Evolutionary conservation across 2,113 vertebrate species (phyloP).

Genomic region (Pimephales promelas): DNA sequence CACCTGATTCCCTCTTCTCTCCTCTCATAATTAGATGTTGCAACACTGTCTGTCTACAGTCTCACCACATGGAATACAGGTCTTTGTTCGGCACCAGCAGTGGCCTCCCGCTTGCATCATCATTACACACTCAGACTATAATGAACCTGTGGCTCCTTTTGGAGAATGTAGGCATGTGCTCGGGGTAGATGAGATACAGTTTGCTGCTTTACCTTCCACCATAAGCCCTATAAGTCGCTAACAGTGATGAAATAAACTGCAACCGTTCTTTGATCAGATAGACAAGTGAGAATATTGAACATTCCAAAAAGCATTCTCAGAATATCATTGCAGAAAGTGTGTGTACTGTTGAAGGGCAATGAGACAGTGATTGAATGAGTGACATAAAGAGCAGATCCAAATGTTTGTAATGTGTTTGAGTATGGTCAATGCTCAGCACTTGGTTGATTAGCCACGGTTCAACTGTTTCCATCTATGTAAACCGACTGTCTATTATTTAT

Average conservation of each 20-base stretch:
- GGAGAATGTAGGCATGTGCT: slow-evolving; percentile 13
- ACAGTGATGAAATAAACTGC: slow-evolving; percentile 54
- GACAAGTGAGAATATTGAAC: slow-evolving; percentile 17
- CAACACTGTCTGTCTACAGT: slow-evolving; percentile 44
- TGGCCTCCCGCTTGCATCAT: slow-evolving; percentile 60
- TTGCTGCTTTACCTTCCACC: slow-evolving; percentile 31
- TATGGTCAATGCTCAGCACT: not conserved
- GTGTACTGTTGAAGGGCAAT: not conserved
- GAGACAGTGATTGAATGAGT: not conserved
- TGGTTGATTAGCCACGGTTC: not conserved
- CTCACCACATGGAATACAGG: slow-evolving; percentile 45
- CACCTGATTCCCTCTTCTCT: not conserved
- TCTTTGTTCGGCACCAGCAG: slow-evolving; percentile 40
- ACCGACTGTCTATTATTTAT: not conserved
- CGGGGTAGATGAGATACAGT: slow-evolving; percentile 14
- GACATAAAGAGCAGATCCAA: slow-evolving; percentile 46
- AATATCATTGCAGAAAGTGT: not conserved
- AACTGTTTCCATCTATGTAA: not conserved
- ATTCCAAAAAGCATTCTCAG: slow-evolving; percentile 16
- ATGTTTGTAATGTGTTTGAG: slow-evolving; percentile 74
- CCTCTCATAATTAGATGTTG: slow-evolving; percentile 34
- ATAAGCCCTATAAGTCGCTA: not conserved
- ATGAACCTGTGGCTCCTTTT: slow-evolving; percentile 35
- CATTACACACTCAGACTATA: slow-evolving; percentile 37
- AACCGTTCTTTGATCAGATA: slow-evolving; percentile 25